Conservation (phyloP, 2,113 vertebrate genomes). For the Lophochroa leadbeateri region DNA sequence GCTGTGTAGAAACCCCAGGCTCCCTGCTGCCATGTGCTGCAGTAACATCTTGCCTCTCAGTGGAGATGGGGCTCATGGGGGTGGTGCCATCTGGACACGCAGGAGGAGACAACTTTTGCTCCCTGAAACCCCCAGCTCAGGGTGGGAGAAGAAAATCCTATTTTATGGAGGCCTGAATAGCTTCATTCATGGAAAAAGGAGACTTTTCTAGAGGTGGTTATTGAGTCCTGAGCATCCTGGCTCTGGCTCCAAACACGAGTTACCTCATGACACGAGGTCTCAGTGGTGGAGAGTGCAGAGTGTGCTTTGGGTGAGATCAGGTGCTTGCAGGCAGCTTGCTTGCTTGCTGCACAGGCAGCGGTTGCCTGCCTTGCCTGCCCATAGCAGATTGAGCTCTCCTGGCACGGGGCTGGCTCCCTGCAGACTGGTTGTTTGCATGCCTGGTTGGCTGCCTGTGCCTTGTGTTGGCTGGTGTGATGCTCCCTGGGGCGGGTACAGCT, state of each 20-base stretch:
- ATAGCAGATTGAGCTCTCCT: background rate
- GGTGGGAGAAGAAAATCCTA: background rate
- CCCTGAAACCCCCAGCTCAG: background rate
- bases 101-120: background rate
- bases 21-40: background rate
- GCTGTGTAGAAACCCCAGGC: background rate
- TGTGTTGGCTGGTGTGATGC: background rate
- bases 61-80: background rate
- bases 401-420: background rate
- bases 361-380: background rate
- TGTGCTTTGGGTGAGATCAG: background rate
- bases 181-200: background rate
- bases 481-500: background rate
- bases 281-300: background rate
- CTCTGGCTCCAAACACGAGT: accelerated
- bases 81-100: background rate
- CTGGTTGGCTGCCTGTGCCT: background rate
- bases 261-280: background rate
- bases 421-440: background rate
- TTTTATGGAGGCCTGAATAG: background rate
- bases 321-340: background rate
- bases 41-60: conserved; percentile 33
- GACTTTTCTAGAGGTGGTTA: background rate
- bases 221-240: accelerated
- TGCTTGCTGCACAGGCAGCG: accelerated